phyloP scores from a whole-genome alignment of 2,797 vertebrate species.

The Scleropages formosus region DNA sequence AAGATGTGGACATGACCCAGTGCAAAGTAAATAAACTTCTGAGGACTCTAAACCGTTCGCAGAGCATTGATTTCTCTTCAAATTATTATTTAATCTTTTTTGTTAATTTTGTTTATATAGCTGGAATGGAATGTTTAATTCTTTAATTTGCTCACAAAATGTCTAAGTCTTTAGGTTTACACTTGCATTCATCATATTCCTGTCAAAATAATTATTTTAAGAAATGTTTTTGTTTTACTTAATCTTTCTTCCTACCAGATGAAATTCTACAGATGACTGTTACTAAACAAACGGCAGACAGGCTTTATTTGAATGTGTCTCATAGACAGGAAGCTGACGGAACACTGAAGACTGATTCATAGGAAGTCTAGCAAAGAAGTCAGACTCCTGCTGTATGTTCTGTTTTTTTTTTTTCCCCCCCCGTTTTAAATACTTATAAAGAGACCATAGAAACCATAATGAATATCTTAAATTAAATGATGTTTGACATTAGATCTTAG shows the following conservation, averaged over 20 bases:
- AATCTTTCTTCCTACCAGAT: not conserved
- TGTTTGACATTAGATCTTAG: not conserved
- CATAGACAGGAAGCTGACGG: conserved; percentile 43
- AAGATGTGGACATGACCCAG: too few relatives aligned
- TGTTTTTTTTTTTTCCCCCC: conserved; percentile 1
- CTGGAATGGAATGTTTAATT: too few relatives aligned
- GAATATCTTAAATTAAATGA: not conserved
- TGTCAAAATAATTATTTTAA: too few relatives aligned
- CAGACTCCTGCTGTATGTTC: conserved; percentile 10
- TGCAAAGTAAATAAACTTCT: too few relatives aligned
- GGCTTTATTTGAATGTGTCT: conserved; percentile 27
- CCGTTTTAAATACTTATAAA: not conserved
- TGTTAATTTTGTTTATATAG: too few relatives aligned
- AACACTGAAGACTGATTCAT: conserved; percentile 28
- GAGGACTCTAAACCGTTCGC: too few relatives aligned
- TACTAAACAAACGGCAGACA: conserved; percentile 4
- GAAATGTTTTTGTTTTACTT: too few relatives aligned
- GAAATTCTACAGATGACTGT: not conserved
- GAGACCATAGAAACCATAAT: not conserved
- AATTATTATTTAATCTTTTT: too few relatives aligned
- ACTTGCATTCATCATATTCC: too few relatives aligned
- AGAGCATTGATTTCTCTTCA: too few relatives aligned
- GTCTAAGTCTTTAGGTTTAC: too few relatives aligned
- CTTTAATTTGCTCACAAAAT: too few relatives aligned
- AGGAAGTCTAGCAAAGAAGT: conserved; percentile 40